phyloP scores from a whole-genome alignment of 2,113 vertebrate genomes.

The Gorsachius goisagi region DNA sequence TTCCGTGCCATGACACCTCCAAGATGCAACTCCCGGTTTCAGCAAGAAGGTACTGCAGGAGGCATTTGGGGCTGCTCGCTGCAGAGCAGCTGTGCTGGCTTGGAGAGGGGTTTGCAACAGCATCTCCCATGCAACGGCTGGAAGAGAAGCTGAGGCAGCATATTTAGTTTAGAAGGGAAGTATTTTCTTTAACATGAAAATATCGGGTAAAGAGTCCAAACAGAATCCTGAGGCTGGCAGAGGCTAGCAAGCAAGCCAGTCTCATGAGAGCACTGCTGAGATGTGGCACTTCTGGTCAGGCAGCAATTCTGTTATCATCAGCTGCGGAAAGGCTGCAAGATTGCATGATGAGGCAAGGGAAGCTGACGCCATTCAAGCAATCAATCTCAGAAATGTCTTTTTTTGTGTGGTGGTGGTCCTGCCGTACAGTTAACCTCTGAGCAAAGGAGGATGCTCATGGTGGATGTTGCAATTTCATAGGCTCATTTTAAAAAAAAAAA shows the following conservation, averaged over 20 bases:
- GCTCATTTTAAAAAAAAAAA: background rate
- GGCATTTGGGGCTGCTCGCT: accelerated
- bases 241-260: background rate
- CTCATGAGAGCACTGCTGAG: background rate
- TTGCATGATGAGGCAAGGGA: accelerated
- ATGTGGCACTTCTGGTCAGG: background rate
- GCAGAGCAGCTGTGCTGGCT: background rate
- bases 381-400: accelerated
- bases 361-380: background rate
- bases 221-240: background rate
- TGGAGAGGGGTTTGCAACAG: background rate
- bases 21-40: background rate
- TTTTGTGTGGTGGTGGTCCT: background rate
- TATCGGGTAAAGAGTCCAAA: background rate
- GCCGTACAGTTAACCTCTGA: background rate
- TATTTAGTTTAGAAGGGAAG: background rate
- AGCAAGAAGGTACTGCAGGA: background rate
- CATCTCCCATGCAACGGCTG: accelerated
- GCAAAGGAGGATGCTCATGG: background rate
- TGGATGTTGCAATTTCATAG: background rate
- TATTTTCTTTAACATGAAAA: background rate
- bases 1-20: accelerated
- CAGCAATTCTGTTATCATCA: background rate
- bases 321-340: background rate
- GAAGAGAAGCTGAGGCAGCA: background rate